A percentile compares a stretch with the other conserved stretches of the same genome.
Conservation (phyloP, 2,888 invertebrate species). For the Athripsodes cinereus region DNA sequence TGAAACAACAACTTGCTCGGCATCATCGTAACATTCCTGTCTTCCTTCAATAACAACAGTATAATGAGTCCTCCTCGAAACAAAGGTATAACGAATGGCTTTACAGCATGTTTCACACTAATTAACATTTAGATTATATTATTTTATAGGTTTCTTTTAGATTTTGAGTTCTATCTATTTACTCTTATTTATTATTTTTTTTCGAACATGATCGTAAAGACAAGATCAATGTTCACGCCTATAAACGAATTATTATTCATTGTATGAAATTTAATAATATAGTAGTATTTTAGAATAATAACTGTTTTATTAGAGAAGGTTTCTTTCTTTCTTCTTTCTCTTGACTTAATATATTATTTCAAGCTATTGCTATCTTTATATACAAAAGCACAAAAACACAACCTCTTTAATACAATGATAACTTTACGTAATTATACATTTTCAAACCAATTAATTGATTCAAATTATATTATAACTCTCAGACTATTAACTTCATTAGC, state of each 20-base stretch:
- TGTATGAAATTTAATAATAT: background rate
- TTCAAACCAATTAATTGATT: too few relatives aligned
- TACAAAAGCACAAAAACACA: too few relatives aligned
- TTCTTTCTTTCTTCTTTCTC: background rate
- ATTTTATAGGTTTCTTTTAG: too few relatives aligned
- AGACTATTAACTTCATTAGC: too few relatives aligned
- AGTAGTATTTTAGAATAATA: background rate
- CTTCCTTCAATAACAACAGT: slow-evolving; percentile 8
- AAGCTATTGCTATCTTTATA: too few relatives aligned
- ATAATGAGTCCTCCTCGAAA: slow-evolving; percentile 10
- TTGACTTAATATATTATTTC: background rate
- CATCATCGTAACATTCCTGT: too few relatives aligned
- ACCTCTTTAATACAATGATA: too few relatives aligned
- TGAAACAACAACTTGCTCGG: too few relatives aligned
- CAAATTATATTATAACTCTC: too few relatives aligned
- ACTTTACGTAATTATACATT: too few relatives aligned
- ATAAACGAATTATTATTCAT: too few relatives aligned
- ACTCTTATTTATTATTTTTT: background rate
- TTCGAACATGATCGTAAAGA: background rate
- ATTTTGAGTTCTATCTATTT: background rate
- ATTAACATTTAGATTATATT: too few relatives aligned
- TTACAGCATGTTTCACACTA: slow-evolving; percentile 6
- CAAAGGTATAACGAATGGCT: slow-evolving; percentile 15
- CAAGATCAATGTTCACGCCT: background rate
- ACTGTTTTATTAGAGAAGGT: background rate